Conservation (phyloP, 2,888 invertebrate genomes). For the Lepidonotus clava region DNA sequence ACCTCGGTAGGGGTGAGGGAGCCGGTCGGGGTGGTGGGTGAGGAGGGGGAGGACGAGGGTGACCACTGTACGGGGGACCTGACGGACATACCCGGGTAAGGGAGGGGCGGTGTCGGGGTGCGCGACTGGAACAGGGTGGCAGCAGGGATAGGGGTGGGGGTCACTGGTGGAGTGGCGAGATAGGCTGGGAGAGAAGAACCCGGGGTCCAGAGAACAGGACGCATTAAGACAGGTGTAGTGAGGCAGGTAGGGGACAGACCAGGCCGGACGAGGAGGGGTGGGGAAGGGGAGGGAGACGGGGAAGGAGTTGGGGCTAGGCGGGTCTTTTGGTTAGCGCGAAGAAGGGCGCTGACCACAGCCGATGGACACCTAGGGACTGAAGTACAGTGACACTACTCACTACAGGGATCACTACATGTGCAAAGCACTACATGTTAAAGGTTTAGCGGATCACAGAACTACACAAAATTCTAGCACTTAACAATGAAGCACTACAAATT, state of each 20-base stretch:
- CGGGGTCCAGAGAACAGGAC: too few relatives aligned
- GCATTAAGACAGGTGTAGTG: too few relatives aligned
- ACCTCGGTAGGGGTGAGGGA: slow-evolving; percentile 14
- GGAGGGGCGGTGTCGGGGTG: not conserved
- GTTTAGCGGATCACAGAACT: too few relatives aligned
- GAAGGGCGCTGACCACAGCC: not conserved
- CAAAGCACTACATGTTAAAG: too few relatives aligned
- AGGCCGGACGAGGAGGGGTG: not conserved
- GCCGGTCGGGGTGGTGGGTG: not conserved
- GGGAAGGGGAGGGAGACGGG: not conserved
- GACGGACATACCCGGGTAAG: not conserved
- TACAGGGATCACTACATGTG: too few relatives aligned
- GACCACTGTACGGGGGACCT: not conserved
- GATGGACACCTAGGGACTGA: not conserved
- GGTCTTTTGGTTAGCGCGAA: not conserved
- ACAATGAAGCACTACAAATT: too few relatives aligned
- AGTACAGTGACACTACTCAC: slow-evolving; percentile 11
- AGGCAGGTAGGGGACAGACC: not conserved
- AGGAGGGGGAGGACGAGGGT: not conserved
- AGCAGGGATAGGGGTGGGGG: not conserved
- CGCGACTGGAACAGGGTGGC: not conserved
- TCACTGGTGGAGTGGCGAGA: not conserved
- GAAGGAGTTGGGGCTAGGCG: too few relatives aligned
- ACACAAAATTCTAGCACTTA: too few relatives aligned
- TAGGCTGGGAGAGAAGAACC: not conserved